Base-by-base conservation (phyloP, 2,888 invertebrate genomes). In the Aporophyla lueneburgensis region DNA sequence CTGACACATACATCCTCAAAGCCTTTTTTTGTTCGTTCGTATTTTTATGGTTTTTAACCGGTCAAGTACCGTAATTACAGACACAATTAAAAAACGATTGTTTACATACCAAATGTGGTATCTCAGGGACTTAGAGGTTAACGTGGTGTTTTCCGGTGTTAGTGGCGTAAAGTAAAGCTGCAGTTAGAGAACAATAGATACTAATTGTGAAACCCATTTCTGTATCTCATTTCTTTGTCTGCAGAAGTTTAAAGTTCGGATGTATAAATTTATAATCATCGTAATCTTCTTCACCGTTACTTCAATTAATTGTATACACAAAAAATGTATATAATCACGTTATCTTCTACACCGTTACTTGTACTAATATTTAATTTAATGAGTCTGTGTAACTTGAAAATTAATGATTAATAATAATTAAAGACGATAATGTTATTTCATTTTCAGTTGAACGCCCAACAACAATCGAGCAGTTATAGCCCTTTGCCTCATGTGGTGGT, bases 401-500 rank as follows among this genome's bases (percentile, higher is more conserved):
- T 33, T 2, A 33, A 33, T 33, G 33, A 33, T 33, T 33, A 33
- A 33, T 33, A 33, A 33, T 33, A 33, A 33, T 33, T 33, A 21
- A 21, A 33, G n/a, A 49, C n/a, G n/a, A 49, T 24, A 72, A n/a
- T 59, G 2, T 24, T 40, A 12, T 70, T 33, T 24, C 0, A 14
- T 82, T 83, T 84, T 69, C 76, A 84, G 84, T 70, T 46, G n/a
- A 73, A 61, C 53, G 12, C 73, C 46, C 59, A 71, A 58, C 71
- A 72, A 43, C 51, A 70, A 71, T 46, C 75, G 66, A 63, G 73
- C 78, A 65, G 82, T 68, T 69, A 72, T 24, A 58, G 73, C 59
- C 51, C 86, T 72, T 66, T 73, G 21, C 82, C 88, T 27, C 86
- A 84, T 61, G 74, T 90, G 21, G 61, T 88, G 24, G 62, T 85